A percentile compares a stretch with the other conserved stretches of the same genome.
Conservation (phyloP, 2,888 invertebrate species). For the Suillia variegata region DNA sequence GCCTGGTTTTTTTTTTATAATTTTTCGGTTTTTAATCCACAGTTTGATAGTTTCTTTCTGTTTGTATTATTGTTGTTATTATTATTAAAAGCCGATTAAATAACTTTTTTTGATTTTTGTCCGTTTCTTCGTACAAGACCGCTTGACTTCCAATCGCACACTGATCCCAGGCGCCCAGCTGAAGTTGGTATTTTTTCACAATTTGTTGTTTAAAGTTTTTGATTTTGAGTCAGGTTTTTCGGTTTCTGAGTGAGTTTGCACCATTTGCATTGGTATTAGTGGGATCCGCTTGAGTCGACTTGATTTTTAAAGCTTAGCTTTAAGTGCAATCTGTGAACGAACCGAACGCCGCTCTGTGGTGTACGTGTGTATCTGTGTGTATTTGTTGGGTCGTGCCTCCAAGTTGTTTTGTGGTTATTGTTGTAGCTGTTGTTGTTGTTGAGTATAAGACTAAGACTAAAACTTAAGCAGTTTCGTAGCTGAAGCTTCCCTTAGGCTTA, state of each 20-base stretch:
- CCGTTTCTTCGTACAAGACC: not conserved
- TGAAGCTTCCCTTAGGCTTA: too few relatives aligned
- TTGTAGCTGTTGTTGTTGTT: constrained; percentile 30
- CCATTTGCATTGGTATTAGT: not conserved
- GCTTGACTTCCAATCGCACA: not conserved
- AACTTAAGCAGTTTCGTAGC: too few relatives aligned
- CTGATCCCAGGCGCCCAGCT: constrained; percentile 7
- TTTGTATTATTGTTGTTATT: too few relatives aligned
- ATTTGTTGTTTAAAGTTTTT: not conserved
- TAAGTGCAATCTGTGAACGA: too few relatives aligned
- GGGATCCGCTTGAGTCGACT: too few relatives aligned
- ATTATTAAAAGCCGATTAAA: too few relatives aligned
- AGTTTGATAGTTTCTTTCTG: too few relatives aligned
- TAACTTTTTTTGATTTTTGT: not conserved
- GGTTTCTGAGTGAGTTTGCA: not conserved
- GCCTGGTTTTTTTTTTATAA: too few relatives aligned
- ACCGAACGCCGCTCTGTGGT: too few relatives aligned
- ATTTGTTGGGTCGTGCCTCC: constrained; percentile 11
- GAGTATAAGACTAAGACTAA: constrained; percentile 37
- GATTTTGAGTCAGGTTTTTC: not conserved
- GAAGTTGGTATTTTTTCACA: not conserved
- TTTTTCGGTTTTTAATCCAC: too few relatives aligned
- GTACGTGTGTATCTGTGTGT: too few relatives aligned
- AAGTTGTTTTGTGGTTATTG: constrained; percentile 4
- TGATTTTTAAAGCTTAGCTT: too few relatives aligned